Conservation (phyloP, 1,140 invertebrate species). For the Ruditapes philippinarum region DNA sequence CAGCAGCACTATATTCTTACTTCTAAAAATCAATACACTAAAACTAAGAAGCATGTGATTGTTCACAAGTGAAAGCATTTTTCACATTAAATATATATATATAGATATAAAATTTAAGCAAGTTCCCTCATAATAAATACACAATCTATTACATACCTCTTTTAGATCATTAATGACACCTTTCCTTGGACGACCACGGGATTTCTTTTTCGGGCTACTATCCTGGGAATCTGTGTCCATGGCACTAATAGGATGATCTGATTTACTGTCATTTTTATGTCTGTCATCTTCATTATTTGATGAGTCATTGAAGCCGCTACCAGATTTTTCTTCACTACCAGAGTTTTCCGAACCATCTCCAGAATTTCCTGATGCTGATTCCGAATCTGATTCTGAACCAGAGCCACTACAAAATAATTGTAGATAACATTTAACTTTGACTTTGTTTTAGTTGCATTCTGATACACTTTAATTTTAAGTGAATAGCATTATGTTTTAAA, state of each 20-base stretch:
- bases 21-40: conserved; percentile 9
- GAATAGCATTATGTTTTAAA: too few species aligned
- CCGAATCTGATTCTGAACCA: conserved; percentile 57
- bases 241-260: neutral
- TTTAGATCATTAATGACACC: conserved; percentile 31
- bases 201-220: conserved; percentile 2
- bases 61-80: neutral
- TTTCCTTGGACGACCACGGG: conserved; percentile 49
- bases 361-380: conserved; percentile 61
- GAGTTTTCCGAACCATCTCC: conserved; percentile 16
- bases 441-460: too few species aligned
- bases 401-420: conserved; percentile 47
- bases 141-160: neutral
- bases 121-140: too few species aligned
- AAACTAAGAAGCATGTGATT: neutral
- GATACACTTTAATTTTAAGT: too few species aligned
- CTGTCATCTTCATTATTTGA: conserved; percentile 13
- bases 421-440: too few species aligned
- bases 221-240: conserved; percentile 62
- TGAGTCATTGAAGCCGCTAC: conserved; percentile 22
- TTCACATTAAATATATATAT: neutral
- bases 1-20: too few species aligned
- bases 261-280: neutral
- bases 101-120: neutral
- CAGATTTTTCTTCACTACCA: conserved; percentile 53